These are phyloP conservation scores for Caenorhabditis latens DNA, from an alignment of 1,140 invertebrate genomes.

Conservation along the genomic window DNA sequence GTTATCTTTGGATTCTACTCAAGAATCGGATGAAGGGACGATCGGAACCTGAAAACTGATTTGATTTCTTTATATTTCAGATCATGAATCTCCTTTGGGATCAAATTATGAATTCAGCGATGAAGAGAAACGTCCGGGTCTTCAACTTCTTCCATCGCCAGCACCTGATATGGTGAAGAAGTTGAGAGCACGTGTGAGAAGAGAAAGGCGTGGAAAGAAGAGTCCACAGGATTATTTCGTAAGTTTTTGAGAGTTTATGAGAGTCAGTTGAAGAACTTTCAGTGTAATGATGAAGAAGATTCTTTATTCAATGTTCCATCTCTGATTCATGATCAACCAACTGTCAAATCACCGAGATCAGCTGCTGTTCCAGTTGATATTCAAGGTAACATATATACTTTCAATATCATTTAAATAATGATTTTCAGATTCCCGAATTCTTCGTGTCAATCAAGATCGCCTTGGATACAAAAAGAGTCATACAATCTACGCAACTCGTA, in stretches of 20 bases:
- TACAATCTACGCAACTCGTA: background rate
- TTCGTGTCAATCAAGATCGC: conserved; percentile 15
- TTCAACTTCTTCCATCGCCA: conserved; percentile 9
- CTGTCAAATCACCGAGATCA: background rate
- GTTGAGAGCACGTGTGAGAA: background rate
- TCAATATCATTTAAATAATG: background rate
- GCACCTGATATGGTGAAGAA: background rate
- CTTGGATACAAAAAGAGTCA: conserved; percentile 16
- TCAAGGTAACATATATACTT: background rate
- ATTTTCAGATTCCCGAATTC: conserved; percentile 15
- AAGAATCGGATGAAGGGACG: background rate
- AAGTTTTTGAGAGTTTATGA: background rate
- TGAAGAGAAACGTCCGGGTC: background rate
- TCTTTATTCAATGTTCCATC: conserved; percentile 29
- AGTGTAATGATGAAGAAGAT: conserved; percentile 35
- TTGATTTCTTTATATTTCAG: background rate
- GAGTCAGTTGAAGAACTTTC: background rate
- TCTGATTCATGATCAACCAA: background rate
- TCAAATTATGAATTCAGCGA: conserved; percentile 2
- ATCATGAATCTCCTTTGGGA: background rate
- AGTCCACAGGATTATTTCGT: conserved; percentile 21
- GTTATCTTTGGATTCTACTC: conserved; percentile 8
- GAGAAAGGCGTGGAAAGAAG: background rate
- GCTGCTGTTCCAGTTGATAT: background rate
- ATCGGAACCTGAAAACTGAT: background rate